Conservation (phyloP, 2,888 invertebrate species). For the Diarsia brunnea region DNA sequence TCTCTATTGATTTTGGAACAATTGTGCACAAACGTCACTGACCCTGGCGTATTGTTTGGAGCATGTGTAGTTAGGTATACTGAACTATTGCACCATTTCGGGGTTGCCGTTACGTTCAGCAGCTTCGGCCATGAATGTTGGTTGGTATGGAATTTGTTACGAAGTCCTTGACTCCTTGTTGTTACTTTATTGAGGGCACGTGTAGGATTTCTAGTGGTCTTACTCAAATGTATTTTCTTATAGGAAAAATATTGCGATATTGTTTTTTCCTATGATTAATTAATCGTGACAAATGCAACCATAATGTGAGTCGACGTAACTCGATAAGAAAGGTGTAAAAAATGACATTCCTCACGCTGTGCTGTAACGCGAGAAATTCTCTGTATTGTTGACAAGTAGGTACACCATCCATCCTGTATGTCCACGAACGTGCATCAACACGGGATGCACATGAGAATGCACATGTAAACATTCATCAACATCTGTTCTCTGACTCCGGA, state of each 20-base stretch:
- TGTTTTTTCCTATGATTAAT: constrained; percentile 18
- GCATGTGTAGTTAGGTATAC: constrained; percentile 61
- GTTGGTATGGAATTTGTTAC: constrained; percentile 31
- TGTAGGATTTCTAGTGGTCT: background rate
- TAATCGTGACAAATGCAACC: constrained; percentile 19
- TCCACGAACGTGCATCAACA: constrained; percentile 17
- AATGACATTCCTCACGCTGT: constrained; percentile 11
- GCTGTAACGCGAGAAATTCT: background rate
- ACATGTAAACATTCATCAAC: constrained; percentile 32
- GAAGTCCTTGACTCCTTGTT: background rate
- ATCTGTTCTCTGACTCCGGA: constrained; percentile 44
- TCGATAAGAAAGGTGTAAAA: constrained; percentile 25
- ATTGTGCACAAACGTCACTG: constrained; percentile 71
- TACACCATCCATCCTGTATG: constrained; percentile 12
- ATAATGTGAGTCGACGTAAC: constrained; percentile 16
- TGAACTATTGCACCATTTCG: constrained; percentile 65
- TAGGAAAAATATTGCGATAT: background rate
- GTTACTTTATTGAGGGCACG: constrained; percentile 8
- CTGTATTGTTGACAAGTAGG: constrained; percentile 8
- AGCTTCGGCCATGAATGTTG: constrained; percentile 31
- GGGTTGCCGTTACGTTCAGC: constrained; percentile 49
- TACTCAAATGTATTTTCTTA: background rate
- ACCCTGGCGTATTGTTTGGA: constrained; percentile 73
- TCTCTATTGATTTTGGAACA: constrained; percentile 77
- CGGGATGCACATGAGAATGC: constrained; percentile 36